Base-by-base conservation (phyloP, 2,797 vertebrate species). In the Galagoides demidoff region DNA sequence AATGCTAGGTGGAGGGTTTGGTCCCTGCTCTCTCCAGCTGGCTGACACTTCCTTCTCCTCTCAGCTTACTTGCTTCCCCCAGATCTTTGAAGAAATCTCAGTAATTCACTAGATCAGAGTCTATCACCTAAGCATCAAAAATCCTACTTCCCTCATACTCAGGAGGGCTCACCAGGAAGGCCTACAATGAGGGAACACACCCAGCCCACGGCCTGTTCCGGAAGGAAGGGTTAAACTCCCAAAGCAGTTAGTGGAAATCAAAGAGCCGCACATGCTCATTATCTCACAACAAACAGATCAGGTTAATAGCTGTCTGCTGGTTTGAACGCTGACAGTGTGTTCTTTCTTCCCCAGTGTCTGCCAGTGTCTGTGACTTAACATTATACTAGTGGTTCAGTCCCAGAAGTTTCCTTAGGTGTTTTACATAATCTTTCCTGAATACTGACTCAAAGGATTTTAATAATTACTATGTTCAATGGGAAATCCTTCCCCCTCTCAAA, bases 281-380 rank as follows among this genome's bases (percentile, higher is more conserved):
- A 96, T 94, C 90, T 92, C 2, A 17, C 96, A 97, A 95, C 95
- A 97, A 97, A 97, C 94, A 96, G 94, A 96, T 94, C 82, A 84
- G 96, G 97, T 93, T 98, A 97, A 96, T 94, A 88, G 96, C 96
- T 93, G 94, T 85, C 71, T 71, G 95, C 89, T 31, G 74, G 95
- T 97, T 97, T 88, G 95, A 88, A 73, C 7, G 71, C 97, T 95
- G 98, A 97, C 97, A 96, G 0, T 57, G 81, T 84, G 92, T 76
- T 94, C 95, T 89, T 79, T 66, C n/a, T 59, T 95, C 61, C 81
- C 90, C 16, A 52, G 49, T 52, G 49, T 52, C 49, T 52, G 49
- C 49, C 49, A 16, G 12, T n/a, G 84, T 68, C 95, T 83, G 31
- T 66, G 95, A 96, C 96, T 95, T 95, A 83, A 91, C 92, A 96